phyloP scores from a whole-genome alignment of 1,140 invertebrate genomes.

The Hormaphis cornu region DNA sequence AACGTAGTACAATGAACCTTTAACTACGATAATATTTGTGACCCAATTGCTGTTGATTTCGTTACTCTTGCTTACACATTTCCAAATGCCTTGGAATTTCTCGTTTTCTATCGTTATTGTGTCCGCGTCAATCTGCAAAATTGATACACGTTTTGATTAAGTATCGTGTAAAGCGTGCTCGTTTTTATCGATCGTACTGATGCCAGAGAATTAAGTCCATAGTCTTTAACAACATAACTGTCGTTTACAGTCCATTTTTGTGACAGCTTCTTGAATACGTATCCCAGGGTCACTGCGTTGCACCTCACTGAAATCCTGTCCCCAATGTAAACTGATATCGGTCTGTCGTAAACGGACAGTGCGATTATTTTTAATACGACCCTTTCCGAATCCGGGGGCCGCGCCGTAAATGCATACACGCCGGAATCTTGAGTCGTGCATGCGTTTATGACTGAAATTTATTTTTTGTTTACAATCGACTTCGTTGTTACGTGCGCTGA shows the following conservation, averaged over 20 bases:
- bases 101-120: not conserved
- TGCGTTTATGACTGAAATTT: not conserved
- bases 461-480: not conserved
- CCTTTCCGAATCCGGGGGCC: not conserved
- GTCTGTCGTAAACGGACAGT: not conserved
- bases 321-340: not conserved
- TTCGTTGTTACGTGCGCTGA: too few relatives aligned
- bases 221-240: not conserved
- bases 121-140: not conserved
- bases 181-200: too few relatives aligned
- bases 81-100: constrained; percentile 8
- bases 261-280: not conserved
- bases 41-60: not conserved
- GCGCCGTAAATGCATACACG: not conserved
- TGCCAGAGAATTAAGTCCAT: not conserved
- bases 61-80: not conserved
- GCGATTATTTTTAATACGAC: not conserved
- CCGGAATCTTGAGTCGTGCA: not conserved
- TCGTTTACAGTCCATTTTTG: constrained; percentile 1
- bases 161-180: too few relatives aligned
- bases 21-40: not conserved
- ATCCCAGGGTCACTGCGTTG: not conserved
- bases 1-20: not conserved
- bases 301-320: not conserved
- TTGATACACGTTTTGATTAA: too few relatives aligned